Percentiles rank a stretch among this genome's conserved stretches.
phyloP scores from a whole-genome alignment of 1,140 invertebrate species.

The Lasioglossum baleicum region DNA sequence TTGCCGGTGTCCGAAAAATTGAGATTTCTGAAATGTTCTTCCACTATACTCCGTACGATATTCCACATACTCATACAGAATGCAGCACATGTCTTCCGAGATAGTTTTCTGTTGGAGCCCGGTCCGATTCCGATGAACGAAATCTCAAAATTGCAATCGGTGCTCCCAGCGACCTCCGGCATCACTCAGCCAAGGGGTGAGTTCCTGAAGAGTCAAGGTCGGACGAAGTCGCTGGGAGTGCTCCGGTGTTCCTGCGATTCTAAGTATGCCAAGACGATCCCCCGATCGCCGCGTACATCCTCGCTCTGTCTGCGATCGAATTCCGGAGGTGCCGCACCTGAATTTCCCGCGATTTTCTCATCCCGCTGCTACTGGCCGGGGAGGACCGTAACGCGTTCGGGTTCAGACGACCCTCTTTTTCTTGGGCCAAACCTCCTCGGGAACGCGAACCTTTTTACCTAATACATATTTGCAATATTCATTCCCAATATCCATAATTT shows the following conservation, averaged over 20 bases:
- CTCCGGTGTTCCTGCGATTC: conserved; percentile 24
- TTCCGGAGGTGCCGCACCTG: conserved; percentile 25
- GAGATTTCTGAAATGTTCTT: too few relatives aligned
- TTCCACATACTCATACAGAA: too few relatives aligned
- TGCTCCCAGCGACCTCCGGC: background rate
- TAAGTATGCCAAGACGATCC: conserved; percentile 20
- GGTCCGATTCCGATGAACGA: conserved; percentile 10
- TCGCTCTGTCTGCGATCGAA: conserved; percentile 20
- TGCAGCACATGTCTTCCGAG: background rate
- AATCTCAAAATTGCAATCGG: conserved; percentile 16
- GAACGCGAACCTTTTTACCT: background rate
- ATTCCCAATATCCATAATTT: too few relatives aligned
- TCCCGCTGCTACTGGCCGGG: background rate
- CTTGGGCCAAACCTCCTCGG: background rate
- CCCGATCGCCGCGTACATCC: conserved; percentile 20
- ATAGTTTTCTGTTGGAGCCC: background rate
- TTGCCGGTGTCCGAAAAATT: too few relatives aligned
- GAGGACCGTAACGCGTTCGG: background rate
- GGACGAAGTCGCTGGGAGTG: conserved; percentile 16
- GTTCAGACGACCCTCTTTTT: background rate
- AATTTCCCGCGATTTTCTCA: conserved; percentile 43
- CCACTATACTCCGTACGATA: too few relatives aligned
- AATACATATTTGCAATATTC: too few relatives aligned
- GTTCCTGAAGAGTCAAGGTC: conserved; percentile 41
- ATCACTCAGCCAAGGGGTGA: conserved; percentile 4